Evolutionary conservation across 1,140 invertebrate genomes (phyloP).

Genomic region (Trichomalopsis sarcophagae): DNA sequence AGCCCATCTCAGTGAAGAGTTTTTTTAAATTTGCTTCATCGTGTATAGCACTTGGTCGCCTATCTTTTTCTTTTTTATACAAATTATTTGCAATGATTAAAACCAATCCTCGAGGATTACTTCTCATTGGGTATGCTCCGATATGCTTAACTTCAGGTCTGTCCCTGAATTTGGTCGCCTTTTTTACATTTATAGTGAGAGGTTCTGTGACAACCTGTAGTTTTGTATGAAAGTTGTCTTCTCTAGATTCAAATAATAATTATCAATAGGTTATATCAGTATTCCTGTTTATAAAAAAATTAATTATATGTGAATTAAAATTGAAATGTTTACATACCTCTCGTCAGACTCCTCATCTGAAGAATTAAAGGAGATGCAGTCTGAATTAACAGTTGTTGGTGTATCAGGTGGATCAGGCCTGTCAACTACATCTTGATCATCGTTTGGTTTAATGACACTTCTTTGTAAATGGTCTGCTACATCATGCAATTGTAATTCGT

Average conservation of each 20-base stretch:
- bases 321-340: constrained; percentile 28
- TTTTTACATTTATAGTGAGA: constrained; percentile 63
- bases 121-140: constrained; percentile 73
- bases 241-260: constrained; percentile 40
- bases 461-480: constrained; percentile 59
- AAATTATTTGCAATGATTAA: constrained; percentile 77
- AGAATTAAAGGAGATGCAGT: constrained; percentile 39
- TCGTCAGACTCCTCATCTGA: constrained; percentile 43
- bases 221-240: constrained; percentile 59
- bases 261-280: constrained; percentile 17
- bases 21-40: constrained; percentile 74
- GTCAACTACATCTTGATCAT: constrained; percentile 21
- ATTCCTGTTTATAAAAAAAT: not conserved
- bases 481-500: constrained; percentile 56
- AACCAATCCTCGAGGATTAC: constrained; percentile 76
- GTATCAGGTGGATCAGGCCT: not conserved
- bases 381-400: constrained; percentile 20
- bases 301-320: not conserved
- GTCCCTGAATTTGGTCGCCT: constrained; percentile 67
- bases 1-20: constrained; percentile 77
- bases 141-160: constrained; percentile 52
- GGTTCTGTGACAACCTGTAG: constrained; percentile 56
- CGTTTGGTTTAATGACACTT: constrained; percentile 34
- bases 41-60: constrained; percentile 72
- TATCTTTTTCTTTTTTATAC: constrained; percentile 52